Evolutionary conservation across 2,113 vertebrate genomes (phyloP).

Genomic region (Bubo scandiacus): DNA sequence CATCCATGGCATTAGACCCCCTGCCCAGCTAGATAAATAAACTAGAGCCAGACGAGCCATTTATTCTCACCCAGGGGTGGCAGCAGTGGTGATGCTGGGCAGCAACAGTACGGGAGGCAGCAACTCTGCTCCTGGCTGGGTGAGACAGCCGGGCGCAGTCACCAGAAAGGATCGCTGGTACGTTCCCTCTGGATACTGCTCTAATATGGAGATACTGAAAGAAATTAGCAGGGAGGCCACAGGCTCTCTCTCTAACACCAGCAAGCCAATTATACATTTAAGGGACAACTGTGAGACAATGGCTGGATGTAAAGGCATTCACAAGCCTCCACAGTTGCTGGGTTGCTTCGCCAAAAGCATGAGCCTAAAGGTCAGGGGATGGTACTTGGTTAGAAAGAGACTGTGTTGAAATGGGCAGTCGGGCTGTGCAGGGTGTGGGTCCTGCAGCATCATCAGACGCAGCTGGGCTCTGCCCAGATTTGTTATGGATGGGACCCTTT

Average conservation of each 20-base stretch:
- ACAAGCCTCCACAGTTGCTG: not conserved
- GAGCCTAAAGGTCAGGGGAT: not conserved
- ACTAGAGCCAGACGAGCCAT: not conserved
- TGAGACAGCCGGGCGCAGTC: not conserved
- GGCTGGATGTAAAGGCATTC: not conserved
- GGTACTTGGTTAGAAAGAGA: not conserved
- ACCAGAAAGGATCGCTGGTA: not conserved
- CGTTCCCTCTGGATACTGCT: not conserved
- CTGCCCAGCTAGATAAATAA: not conserved
- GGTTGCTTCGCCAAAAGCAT: not conserved
- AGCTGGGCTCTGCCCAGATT: not conserved
- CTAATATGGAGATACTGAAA: not conserved
- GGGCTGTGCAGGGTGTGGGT: not conserved
- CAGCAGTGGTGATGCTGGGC: not conserved
- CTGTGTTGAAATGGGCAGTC: fast-evolving
- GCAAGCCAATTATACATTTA: not conserved
- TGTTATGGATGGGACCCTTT: not conserved
- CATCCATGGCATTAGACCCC: not conserved
- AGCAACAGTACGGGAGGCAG: not conserved
- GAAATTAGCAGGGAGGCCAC: not conserved
- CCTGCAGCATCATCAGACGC: fast-evolving
- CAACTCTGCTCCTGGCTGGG: not conserved
- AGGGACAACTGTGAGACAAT: not conserved
- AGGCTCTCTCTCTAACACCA: not conserved
- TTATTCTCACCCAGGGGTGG: not conserved